Evolutionary conservation across 1,140 invertebrate species (phyloP).

Genomic region (Helicorthomorpha holstii): DNA sequence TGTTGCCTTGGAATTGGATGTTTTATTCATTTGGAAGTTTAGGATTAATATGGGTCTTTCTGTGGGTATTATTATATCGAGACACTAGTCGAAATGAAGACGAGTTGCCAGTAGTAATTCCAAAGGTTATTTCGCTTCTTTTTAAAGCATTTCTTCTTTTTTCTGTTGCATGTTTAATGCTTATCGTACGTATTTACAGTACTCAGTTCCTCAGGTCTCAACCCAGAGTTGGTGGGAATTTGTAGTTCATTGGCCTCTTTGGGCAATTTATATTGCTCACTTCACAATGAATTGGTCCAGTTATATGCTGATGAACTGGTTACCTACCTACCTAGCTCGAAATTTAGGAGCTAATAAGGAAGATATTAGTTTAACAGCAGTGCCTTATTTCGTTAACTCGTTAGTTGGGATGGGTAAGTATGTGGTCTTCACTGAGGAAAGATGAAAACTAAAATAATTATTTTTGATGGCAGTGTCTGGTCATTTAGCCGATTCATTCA

Average conservation of each 20-base stretch:
- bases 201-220: constrained; percentile 27
- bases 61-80: constrained; percentile 45
- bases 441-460: neutral
- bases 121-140: constrained; percentile 32
- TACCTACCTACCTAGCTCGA: constrained; percentile 52
- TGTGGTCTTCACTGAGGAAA: neutral
- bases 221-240: constrained; percentile 47
- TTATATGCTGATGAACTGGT: constrained; percentile 70
- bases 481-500: constrained; percentile 51
- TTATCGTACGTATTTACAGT: neutral
- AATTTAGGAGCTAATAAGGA: constrained; percentile 48
- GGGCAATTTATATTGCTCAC: constrained; percentile 61
- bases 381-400: constrained; percentile 60
- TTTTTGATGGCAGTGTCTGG: constrained; percentile 39
- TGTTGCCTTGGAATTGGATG: constrained; percentile 47
- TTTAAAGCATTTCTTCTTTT: neutral
- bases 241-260: constrained; percentile 49
- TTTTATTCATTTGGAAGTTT: constrained; percentile 55
- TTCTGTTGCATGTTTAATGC: neutral
- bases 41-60: constrained; percentile 48
- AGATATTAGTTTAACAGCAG: constrained; percentile 55
- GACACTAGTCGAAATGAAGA: constrained; percentile 29
- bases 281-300: constrained; percentile 73
- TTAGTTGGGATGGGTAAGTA: constrained; percentile 47
- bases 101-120: constrained; percentile 44